Percentiles rank a stretch among this genome's conserved stretches.
Evolutionary conservation across 2,888 invertebrate genomes (phyloP).

Genomic region (Ochropacha duplaris): DNA sequence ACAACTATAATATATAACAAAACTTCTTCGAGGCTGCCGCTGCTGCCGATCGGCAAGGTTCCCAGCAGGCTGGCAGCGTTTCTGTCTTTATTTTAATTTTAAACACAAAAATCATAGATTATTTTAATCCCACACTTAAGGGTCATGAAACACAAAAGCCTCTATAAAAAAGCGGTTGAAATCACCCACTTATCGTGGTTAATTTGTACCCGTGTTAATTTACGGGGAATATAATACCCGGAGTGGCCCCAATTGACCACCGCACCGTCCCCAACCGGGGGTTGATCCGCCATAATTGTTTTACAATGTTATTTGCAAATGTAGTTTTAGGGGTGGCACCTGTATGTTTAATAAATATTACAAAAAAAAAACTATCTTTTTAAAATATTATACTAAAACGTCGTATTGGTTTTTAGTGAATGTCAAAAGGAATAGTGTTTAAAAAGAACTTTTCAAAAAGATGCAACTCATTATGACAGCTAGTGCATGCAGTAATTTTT

Average conservation of each 20-base stretch:
- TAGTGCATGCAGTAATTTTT: no score
- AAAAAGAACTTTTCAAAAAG: no score
- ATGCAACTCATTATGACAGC: no score
- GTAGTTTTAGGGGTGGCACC: neutral
- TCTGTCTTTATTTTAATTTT: neutral
- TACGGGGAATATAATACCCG: slow-evolving; percentile 3
- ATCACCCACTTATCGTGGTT: neutral
- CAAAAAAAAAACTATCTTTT: no score
- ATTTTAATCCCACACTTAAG: neutral
- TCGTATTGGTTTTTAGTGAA: no score
- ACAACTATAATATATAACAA: no score
- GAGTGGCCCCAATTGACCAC: neutral
- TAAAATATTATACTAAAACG: no score
- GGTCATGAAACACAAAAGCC: neutral
- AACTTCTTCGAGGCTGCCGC: no score
- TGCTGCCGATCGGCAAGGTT: no score
- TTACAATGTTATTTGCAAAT: slow-evolving; percentile 24
- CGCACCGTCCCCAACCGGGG: neutral
- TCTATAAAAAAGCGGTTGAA: neutral
- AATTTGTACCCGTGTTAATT: slow-evolving; percentile 5
- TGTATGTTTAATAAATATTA: neutral
- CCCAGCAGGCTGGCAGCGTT: no score
- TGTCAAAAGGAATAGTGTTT: no score
- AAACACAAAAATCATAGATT: neutral
- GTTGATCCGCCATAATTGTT: slow-evolving; percentile 23